Evolutionary conservation across 2,113 vertebrate genomes (phyloP).

Genomic region (Lampris incognitus): DNA sequence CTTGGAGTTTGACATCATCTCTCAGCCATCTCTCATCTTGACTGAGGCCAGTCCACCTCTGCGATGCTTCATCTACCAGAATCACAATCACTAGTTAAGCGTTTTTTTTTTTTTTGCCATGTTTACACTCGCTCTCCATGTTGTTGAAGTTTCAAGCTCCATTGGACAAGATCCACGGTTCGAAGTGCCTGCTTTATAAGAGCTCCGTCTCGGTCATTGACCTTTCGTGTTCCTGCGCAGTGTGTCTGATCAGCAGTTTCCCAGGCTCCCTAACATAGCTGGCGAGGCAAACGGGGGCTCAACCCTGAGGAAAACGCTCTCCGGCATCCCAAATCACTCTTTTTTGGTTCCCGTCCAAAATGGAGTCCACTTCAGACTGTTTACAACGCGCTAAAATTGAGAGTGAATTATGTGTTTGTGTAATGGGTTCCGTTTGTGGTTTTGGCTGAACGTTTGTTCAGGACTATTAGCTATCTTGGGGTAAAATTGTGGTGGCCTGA

Average conservation of each 20-base stretch:
- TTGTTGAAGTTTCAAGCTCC: constrained; percentile 83
- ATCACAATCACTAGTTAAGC: constrained; percentile 83
- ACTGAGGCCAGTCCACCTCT: constrained; percentile 77
- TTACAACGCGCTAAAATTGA: constrained; percentile 92
- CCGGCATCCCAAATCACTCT: constrained; percentile 91
- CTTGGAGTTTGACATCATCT: neutral
- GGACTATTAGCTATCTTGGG: constrained; percentile 92
- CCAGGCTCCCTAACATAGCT: constrained; percentile 90
- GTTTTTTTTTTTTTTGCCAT: constrained; percentile 62
- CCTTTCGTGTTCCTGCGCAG: constrained; percentile 87
- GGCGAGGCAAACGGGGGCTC: constrained; percentile 89
- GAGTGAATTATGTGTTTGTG: constrained; percentile 95
- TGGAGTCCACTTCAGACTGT: constrained; percentile 93
- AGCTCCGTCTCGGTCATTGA: constrained; percentile 86
- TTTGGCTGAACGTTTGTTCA: constrained; percentile 89
- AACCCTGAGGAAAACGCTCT: constrained; percentile 92
- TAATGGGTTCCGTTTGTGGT: constrained; percentile 92
- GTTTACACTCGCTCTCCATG: constrained; percentile 59
- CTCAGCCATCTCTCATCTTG: neutral
- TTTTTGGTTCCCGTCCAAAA: constrained; percentile 91
- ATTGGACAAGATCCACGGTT: constrained; percentile 92
- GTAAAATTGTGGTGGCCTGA: constrained; percentile 87
- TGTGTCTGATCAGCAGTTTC: constrained; percentile 91
- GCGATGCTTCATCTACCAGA: constrained; percentile 85
- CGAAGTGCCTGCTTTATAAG: constrained; percentile 92